Evolutionary conservation across 2,113 vertebrate species (phyloP), one percentile per base, ranked within the genome.

Genomic region (Excalfactoria chinensis): DNA sequence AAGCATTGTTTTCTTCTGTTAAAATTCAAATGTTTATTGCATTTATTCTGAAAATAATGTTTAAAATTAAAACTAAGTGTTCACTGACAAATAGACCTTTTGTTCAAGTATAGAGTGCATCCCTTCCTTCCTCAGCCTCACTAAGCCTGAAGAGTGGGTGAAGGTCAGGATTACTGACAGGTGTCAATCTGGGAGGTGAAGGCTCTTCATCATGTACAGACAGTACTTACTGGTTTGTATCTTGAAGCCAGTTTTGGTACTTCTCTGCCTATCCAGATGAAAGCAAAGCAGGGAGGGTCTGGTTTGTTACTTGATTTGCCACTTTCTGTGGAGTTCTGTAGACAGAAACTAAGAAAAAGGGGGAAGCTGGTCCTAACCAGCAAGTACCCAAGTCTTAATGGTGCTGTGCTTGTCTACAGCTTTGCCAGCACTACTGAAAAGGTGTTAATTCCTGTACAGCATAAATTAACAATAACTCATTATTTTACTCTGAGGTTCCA

Each of bases 181-280:
- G 4, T 23, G 28, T 13, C 68, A 32, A 0, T 13, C 2, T 1
- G 21, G 37, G 60, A 59, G 8, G 3, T 66, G 69, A 9, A 60
- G 6, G 11, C 46, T 62, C 58, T 48, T 10, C 11, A 8, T 81
- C 44, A 30, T 6, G 4, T 51, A 5, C 18, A 58, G 55, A 17
- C 22, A 73, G 17, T 15, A 30, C 11, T 28, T 77, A 32, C 48
- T 80, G 10, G 1, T 59, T 71, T 53, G 6, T 66, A 8, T 55
- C 17, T 46, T 84, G 62, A 68, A 81, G 26, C 7, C 6, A 51
- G 0, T 67, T 86, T 55, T 6, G 30, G 32, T 66, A 28, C 18
- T 69, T 76, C 80, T 13, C 28, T 64, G 17, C 5, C 7, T 69
- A 2, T 13, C 7, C 64, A n/a, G n/a, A 34, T 5, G 4, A 23